Evolutionary conservation across 2,797 vertebrate species (phyloP), one percentile per base, ranked within the genome.

Genomic region (Megaceryle alcyon): DNA sequence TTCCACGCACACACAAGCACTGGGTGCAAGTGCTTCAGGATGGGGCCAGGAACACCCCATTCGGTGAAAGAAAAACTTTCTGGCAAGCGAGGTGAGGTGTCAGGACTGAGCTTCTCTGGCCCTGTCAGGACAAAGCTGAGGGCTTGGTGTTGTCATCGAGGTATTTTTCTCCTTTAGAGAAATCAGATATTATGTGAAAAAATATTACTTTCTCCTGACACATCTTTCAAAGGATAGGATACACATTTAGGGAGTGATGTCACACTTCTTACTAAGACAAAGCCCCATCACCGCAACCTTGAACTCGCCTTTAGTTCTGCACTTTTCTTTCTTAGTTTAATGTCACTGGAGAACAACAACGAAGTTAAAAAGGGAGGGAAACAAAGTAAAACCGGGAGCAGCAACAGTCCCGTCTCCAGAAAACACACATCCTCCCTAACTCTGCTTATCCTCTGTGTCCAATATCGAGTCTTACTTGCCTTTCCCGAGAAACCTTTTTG

Each of bases 31-130:
- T 0, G 33, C 23, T 26, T 14, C 63, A 6, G 73, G 78, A 49
- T 2, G 29, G 43, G 22, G 29, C 17, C 5, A 25, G 46, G 51
- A 48, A 5, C 49, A 20, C 3, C 5, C 6, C 7, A 4, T 1
- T 25, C 44, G 7, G 17, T 1, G 26, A 14, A 18, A 64, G 33
- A 49, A 51, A 11, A 6, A 4, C 17, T 37, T 41, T 19, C 29
- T 17, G 69, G 12, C 21, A 18, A n/a, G 37, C 0, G 22, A 57
- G 19, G 33, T 57, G 80, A 69, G 54, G 31, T 46, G 57, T 31
- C 43, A 23, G 49, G 65, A 66, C 59, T 75, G 77, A 35, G 49
- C 25, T 59, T 39, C 6, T 9, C 20, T 3, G 2, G 21, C 39
- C 11, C 2, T 3, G 41, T 3, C 35, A 51, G 57, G 53, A 11